Base-by-base conservation (phyloP, 2,113 vertebrate species). In the Phasianus colchicus region DNA sequence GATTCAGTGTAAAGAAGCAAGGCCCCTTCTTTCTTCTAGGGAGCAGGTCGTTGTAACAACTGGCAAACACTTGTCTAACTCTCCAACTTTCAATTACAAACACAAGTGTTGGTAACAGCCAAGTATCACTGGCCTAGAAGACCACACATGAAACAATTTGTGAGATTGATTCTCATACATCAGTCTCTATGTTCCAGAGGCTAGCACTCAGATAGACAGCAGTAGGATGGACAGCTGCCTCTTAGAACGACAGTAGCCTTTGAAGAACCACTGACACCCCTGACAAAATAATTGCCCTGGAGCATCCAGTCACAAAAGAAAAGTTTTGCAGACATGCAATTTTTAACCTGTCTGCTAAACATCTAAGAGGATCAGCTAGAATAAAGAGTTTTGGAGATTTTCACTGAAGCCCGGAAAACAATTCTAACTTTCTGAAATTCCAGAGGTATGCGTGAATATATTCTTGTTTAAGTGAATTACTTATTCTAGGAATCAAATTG, bases 401-500 rank as follows among this genome's bases (percentile, higher is more conserved):
- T 83, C 76, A 45, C 11, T 13, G 12, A 34, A 7, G 29, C 32
- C 47, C 42, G 45, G 45, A 54, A 57, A 88, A 48, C 17, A 66
- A 30, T 4, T 4, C 14, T 43, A 52, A 21, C 52, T 55, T 82
- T 94, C 70, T 66, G 58, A 75, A 71, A 79, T 47, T 17, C 8
- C 29, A 93, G 27, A 79, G 27, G 27, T 76, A 30, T 50, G 36
- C 22, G 36, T 32, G 34, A 87, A 29, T 79, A 45, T 32, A 43
- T 90, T 24, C 16, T 85, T 2, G 11, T 71, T 18, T 54, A 47
- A 67, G 43, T 66, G 15, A 88, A 81, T 88, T 50, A 48, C 34
- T 90, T 91, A 80, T 64, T 92, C 61, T 83, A 57, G 40, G 60
- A 87, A 71, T 63, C 73, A 88, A 86, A 96, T 86, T 81, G 89